Evolutionary conservation across 2,888 invertebrate genomes (phyloP), one percentile per base, ranked within the genome.

Genomic region (Vesta saturnalis): DNA sequence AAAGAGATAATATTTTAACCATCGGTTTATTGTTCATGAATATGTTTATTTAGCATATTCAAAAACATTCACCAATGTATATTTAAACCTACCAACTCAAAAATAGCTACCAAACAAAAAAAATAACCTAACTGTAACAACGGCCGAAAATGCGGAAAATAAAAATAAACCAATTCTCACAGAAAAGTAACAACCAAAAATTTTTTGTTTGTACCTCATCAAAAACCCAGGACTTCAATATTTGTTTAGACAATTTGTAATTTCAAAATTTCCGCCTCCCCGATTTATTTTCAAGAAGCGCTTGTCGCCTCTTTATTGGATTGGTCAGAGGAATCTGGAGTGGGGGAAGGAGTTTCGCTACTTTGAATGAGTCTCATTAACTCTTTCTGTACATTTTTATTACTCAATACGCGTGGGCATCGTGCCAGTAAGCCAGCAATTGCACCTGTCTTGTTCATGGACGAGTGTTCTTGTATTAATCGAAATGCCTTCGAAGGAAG

Each of bases 391-490:
- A 89, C 83, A 58, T 87, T 88, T 81, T 89, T 89, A 14, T 87
- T 86, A 76, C 89, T 89, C 69, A 88, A 83, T 49, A 90, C 87
- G 63, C 89, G 84, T 0, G 91, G 91, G 80, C 91, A 91, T 58
- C 88, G 86, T 0, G 88, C 89, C 19, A 87, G 85, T 75, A 88
- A 84, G 8, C 86, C 84, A 69, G 86, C 85, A 72, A 87, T 80
- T 68, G 79, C 81, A 22, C 81, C 81, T 1, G 80, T 75, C 73
- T 78, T 80, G 75, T 85, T 76, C 59, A 80, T 81, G 49, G 77
- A 79, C 0, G 83, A 80, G 68, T 86, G 84, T 55, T 88, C 87
- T 75, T 87, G 87, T 23, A 89, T 77, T 0, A 85, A 79, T 72
- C 86, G 86, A 76, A 89, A 88, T 0, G 89, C 86, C 75, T 87